Conservation (phyloP, 2,888 invertebrate genomes). For the Pantelozetes paolii region DNA sequence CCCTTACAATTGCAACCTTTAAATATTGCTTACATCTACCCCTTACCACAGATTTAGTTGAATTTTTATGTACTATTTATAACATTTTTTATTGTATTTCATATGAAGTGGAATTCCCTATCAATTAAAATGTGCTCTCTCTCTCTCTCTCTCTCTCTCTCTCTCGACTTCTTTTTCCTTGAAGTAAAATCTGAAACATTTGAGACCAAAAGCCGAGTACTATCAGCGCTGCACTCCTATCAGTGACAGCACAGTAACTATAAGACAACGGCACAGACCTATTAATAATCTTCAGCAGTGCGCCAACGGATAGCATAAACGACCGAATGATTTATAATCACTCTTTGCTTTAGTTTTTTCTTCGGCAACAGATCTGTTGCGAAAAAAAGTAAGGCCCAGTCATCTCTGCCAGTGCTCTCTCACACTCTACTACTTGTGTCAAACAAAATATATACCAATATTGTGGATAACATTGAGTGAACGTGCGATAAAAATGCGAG, state of each 20-base stretch:
- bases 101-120: too few relatives aligned
- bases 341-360: neutral
- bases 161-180: too few relatives aligned
- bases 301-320: constrained; percentile 28
- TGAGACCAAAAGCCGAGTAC: neutral
- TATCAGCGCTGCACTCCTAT: neutral
- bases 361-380: neutral
- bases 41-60: too few relatives aligned
- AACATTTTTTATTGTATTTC: too few relatives aligned
- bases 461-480: neutral
- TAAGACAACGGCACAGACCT: constrained; percentile 27
- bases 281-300: constrained; percentile 26
- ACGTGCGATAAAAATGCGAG: neutral
- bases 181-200: too few relatives aligned
- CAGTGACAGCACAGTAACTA: neutral
- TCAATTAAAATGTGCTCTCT: too few relatives aligned
- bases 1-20: too few relatives aligned
- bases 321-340: constrained; percentile 33
- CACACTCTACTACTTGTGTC: neutral
- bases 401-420: neutral
- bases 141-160: too few relatives aligned
- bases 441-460: neutral
- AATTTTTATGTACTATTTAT: too few relatives aligned
- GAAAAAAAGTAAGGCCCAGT: neutral
- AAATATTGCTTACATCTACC: too few relatives aligned